Evolutionary conservation across 2,113 vertebrate genomes (phyloP).

Genomic region (Osmerus mordax): DNA sequence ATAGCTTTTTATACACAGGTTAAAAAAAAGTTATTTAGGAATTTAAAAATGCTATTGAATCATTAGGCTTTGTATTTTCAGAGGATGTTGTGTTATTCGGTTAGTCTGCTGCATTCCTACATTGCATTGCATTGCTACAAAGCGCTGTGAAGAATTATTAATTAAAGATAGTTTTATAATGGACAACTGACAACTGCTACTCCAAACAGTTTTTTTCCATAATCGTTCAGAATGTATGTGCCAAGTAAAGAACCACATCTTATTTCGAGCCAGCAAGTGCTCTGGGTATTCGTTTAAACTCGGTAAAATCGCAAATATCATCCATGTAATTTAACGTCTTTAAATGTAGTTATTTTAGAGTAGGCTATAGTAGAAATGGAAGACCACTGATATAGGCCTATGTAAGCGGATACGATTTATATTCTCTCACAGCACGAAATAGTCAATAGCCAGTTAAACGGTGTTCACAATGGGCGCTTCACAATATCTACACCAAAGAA

Average conservation of each 20-base stretch:
- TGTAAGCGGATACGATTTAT: background rate
- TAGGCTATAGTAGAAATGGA: background rate
- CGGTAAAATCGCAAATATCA: too few species aligned
- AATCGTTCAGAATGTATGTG: background rate
- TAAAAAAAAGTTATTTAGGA: slow-evolving; percentile 22
- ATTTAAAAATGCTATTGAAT: slow-evolving; percentile 12
- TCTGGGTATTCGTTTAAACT: too few species aligned
- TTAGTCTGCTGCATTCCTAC: slow-evolving; percentile 24
- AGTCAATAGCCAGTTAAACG: slow-evolving; percentile 19
- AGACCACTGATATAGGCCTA: too few species aligned
- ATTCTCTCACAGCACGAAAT: slow-evolving; percentile 22
- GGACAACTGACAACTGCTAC: background rate
- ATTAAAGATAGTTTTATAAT: slow-evolving; percentile 60
- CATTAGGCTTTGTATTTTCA: slow-evolving; percentile 54
- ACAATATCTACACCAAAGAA: slow-evolving; percentile 28
- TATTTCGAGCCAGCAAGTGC: too few species aligned
- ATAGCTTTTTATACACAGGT: background rate
- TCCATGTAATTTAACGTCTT: too few species aligned
- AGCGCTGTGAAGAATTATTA: slow-evolving; percentile 26
- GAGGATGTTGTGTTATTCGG: slow-evolving; percentile 47
- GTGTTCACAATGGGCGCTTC: slow-evolving; percentile 27
- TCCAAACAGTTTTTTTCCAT: background rate
- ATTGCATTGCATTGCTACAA: slow-evolving; percentile 19
- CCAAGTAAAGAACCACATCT: too few species aligned
- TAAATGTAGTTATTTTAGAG: background rate